Evolutionary conservation across 2,113 vertebrate genomes (phyloP).

Genomic region (Erinaceus europaeus): DNA sequence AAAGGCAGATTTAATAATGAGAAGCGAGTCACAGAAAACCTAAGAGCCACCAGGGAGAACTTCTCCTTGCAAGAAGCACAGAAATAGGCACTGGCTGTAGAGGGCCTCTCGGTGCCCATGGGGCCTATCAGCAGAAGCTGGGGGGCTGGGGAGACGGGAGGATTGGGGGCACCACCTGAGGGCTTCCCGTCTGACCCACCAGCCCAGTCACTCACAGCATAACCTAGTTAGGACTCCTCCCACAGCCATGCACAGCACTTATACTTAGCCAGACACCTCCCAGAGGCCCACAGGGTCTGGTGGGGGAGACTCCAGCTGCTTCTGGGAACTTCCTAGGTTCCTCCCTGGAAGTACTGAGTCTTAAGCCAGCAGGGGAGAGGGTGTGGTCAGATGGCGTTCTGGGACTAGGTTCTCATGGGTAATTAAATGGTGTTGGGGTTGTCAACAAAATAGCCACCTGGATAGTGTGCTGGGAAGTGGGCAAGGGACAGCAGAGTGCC

Average conservation of each 20-base stretch:
- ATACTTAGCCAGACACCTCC: not conserved
- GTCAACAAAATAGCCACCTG: too few relatives aligned
- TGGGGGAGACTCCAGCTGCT: not conserved
- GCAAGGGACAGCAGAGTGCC: too few relatives aligned
- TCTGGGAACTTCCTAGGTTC: not conserved
- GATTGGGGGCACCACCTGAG: not conserved
- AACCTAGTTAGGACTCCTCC: slow-evolving; percentile 25
- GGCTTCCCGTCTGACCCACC: too few relatives aligned
- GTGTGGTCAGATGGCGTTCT: not conserved
- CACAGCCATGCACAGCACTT: not conserved
- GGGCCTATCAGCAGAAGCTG: not conserved
- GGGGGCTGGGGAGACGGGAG: fast-evolving
- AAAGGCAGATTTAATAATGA: not conserved
- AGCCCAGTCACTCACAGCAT: too few relatives aligned
- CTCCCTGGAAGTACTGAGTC: not conserved
- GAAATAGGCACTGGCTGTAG: not conserved
- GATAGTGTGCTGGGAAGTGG: too few relatives aligned
- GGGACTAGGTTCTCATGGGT: not conserved
- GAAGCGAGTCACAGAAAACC: slow-evolving; percentile 2
- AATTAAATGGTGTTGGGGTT: too few relatives aligned
- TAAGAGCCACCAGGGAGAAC: not conserved
- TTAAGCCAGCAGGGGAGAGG: not conserved
- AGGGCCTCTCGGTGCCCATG: not conserved
- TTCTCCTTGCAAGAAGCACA: not conserved
- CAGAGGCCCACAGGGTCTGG: not conserved